Percentiles rank a stretch among this genome's conserved stretches.
Evolutionary conservation across 2,113 vertebrate genomes (phyloP).

Genomic region (Pelodiscus sinensis): DNA sequence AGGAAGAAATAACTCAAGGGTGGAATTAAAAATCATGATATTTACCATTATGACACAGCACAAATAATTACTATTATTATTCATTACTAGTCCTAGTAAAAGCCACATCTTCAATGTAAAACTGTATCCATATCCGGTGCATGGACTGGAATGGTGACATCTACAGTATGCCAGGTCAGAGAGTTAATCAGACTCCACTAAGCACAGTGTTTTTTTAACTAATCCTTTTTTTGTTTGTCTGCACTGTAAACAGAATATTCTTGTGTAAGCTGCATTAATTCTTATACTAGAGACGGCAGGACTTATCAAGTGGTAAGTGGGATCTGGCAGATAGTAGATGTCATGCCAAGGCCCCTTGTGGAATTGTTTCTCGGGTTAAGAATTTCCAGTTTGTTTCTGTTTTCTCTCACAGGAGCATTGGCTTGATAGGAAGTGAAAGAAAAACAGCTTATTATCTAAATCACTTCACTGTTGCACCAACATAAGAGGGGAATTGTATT

Average conservation of each 20-base stretch:
- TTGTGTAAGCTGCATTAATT: not conserved
- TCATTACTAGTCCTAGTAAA: not conserved
- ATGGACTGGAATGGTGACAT: not conserved
- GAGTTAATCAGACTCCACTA: not conserved
- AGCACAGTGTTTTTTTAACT: not conserved
- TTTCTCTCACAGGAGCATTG: constrained; percentile 29
- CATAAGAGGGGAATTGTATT: not conserved
- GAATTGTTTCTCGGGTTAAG: constrained; percentile 4
- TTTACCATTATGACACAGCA: not conserved
- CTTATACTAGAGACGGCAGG: not conserved
- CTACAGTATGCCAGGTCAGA: not conserved
- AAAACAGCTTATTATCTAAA: constrained; percentile 40
- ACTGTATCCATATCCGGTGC: not conserved
- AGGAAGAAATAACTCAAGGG: not conserved
- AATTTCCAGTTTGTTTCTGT: constrained; percentile 42
- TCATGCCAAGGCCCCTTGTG: not conserved
- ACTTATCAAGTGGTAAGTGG: constrained; percentile 11
- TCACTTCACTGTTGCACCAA: not conserved
- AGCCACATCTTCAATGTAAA: not conserved
- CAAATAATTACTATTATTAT: rapidly evolving
- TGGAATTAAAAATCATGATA: not conserved
- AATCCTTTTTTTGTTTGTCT: constrained; percentile 38
- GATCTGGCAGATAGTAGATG: not conserved
- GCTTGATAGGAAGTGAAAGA: constrained; percentile 15
- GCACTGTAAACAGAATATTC: constrained; percentile 10